Base-by-base conservation (phyloP, 1,140 invertebrate species). In the Drosophila jambulina region DNA sequence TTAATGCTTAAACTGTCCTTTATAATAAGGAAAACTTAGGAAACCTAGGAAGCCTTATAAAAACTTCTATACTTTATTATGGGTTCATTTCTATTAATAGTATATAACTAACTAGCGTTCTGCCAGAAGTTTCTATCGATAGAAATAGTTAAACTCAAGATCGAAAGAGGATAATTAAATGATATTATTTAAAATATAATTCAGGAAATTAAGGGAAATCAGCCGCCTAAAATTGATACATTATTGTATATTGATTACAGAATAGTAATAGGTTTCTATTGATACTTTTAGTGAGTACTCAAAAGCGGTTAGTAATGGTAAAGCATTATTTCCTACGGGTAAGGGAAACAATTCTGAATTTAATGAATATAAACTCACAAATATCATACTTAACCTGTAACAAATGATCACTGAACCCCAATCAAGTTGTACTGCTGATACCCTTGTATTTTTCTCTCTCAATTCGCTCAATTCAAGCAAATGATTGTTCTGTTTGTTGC, bases 401-500 rank as follows among this genome's bases (percentile, higher is more conserved):
- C 8, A 53, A 19, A 21, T 13, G 51, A 23, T 54, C 32, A 54
- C 2, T 23, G 29, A 53, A 21, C 51, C 13, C 7, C 17, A 21
- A 34, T 34, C 29, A 54, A 53, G 13, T 1, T 54, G 7, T 17
- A 17, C 1, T 8, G 5, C 3, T 54, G 8, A 36, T 54, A 54
- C 53, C 53, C 53, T 6, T n/a, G 5, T 12, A 10, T 6, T 17
- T 8, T 17, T 17, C n/a, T 10, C 48, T 34, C 27, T 36, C 36
- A 15, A 32, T 32, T 3, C 13, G 29, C 43, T 61, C 49, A 64
- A 58, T 53, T 64, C 49, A 58, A 42, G 57, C 54, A 78, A 78
- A 78, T 54, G 53, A 78, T 63, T 78, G 63, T 63, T 78, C 36
- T 78, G 65, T 78, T 54, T 78, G 15, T 71, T 61, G 48, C 19